These are phyloP conservation scores for Conger conger DNA, from an alignment of 2,113 vertebrate species.

Conservation along the genomic window DNA sequence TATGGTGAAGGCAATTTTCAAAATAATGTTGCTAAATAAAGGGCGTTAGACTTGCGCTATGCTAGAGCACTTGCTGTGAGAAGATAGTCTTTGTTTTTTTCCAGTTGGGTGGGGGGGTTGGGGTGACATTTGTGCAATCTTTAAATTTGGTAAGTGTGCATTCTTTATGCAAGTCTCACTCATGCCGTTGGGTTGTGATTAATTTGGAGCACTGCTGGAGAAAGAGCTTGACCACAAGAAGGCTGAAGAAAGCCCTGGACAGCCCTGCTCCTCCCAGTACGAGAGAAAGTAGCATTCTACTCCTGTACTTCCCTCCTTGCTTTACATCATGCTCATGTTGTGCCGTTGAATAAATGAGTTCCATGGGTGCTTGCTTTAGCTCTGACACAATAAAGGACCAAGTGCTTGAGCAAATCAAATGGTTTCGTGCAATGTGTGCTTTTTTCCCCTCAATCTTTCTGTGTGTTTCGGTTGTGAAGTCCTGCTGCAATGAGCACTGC, in stretches of 20 bases:
- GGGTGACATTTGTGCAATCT: neutral
- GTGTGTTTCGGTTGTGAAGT: neutral
- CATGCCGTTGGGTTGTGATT: neutral
- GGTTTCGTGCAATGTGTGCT: neutral
- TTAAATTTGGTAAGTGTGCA: neutral
- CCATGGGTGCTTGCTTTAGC: neutral
- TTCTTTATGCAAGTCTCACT: neutral
- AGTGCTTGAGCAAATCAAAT: neutral
- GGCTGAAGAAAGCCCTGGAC: no score
- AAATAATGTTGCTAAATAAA: no score
- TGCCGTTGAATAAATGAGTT: constrained; percentile 4
- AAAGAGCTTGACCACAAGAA: neutral
- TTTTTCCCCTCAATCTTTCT: neutral
- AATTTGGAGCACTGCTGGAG: neutral
- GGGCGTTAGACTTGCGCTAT: no score
- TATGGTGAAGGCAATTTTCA: neutral
- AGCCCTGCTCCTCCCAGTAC: no score
- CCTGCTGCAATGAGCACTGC: neutral
- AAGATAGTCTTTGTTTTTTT: no score
- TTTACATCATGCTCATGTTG: neutral
- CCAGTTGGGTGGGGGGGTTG: no score
- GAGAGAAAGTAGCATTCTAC: no score
- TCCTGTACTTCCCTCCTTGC: neutral
- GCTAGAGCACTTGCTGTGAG: no score
- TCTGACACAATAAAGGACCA: neutral